Percentiles rank a stretch among this genome's conserved stretches.
phyloP scores from a whole-genome alignment of 2,888 invertebrate genomes.

The Eristalinus sepulchralis region DNA sequence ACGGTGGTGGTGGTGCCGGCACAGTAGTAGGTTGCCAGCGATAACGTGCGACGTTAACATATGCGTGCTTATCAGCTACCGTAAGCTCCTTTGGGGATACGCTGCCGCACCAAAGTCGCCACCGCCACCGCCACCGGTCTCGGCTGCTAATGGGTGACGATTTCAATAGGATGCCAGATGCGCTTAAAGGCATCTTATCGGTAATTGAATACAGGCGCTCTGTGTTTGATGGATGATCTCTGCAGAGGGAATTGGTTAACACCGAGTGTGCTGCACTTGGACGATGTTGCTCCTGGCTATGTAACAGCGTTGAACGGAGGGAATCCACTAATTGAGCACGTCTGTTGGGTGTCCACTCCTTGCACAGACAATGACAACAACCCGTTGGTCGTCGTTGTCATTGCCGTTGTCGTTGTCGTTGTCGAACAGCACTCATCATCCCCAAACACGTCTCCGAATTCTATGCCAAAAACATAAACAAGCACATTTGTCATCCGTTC shows the following conservation, averaged over 20 bases:
- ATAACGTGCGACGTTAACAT: neutral
- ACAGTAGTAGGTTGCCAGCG: neutral
- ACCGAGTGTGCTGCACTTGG: neutral
- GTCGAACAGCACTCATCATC: neutral
- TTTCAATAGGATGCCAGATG: neutral
- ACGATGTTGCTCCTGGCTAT: too few species aligned
- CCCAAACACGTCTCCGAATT: neutral
- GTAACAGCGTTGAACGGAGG: neutral
- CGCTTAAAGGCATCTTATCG: slow-evolving; percentile 8
- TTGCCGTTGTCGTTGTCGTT: neutral
- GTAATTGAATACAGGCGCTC: neutral
- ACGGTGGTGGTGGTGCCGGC: neutral
- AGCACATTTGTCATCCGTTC: slow-evolving; percentile 18
- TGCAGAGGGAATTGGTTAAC: neutral
- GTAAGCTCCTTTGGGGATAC: neutral
- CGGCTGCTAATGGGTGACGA: neutral
- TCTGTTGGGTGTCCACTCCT: neutral
- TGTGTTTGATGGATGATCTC: neutral
- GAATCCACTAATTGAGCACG: neutral
- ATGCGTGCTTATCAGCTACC: neutral
- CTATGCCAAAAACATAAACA: slow-evolving; percentile 12
- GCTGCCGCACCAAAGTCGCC: neutral
- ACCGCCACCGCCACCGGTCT: neutral
- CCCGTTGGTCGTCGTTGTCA: too few species aligned
- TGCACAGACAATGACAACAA: neutral